These are phyloP conservation scores for Riparia riparia DNA, from an alignment of 2,113 vertebrate genomes.

Conservation along the genomic window DNA sequence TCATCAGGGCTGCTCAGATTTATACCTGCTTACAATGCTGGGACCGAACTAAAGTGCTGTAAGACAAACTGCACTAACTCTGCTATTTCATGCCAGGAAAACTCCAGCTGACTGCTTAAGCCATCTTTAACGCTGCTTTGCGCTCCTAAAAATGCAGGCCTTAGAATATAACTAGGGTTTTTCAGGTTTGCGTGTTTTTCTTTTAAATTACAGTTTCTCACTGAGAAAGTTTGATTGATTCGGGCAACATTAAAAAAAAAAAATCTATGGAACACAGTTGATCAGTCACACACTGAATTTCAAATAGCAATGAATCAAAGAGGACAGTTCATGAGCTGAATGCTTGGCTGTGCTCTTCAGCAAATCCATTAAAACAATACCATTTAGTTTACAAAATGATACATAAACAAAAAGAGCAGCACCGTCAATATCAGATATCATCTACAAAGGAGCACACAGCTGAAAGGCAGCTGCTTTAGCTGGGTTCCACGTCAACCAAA, in stretches of 20 bases:
- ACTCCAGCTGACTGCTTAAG: background rate
- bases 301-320: background rate
- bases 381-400: background rate
- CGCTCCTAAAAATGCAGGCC: background rate
- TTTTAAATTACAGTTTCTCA: background rate
- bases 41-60: background rate
- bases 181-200: background rate
- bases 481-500: background rate
- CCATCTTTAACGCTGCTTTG: background rate
- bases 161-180: background rate
- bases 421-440: background rate
- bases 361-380: background rate
- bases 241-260: background rate
- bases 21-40: background rate
- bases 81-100: background rate
- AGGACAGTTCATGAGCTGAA: constrained; percentile 4
- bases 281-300: constrained; percentile 27
- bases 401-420: background rate
- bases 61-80: background rate
- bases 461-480: background rate
- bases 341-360: background rate
- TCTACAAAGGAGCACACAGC: background rate
- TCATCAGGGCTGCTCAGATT: background rate
- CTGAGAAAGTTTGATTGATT: constrained; percentile 39
- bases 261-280: background rate